These are phyloP conservation scores for Trichopria drosophilae DNA, from an alignment of 2,888 invertebrate species.

Conservation along the genomic window DNA sequence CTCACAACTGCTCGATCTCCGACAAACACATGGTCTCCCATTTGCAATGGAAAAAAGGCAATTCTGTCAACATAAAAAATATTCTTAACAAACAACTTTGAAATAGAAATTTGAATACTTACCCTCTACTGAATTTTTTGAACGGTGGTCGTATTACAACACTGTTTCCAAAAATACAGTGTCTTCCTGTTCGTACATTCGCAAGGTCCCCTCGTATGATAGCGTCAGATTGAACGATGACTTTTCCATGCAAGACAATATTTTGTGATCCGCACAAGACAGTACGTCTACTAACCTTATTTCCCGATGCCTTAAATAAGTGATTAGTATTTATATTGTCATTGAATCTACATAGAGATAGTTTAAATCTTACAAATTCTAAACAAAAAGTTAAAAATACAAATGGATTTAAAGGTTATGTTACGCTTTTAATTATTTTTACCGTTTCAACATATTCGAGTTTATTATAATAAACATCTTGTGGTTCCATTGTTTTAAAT, in stretches of 20 bases:
- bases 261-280: constrained; percentile 98
- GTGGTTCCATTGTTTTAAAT: constrained; percentile 95
- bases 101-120: constrained; percentile 39
- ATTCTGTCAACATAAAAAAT: constrained; percentile 65
- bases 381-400: constrained; percentile 2
- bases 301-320: constrained; percentile 87
- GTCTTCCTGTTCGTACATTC: constrained; percentile 92
- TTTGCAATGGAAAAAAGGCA: constrained; percentile 92
- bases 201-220: constrained; percentile 97
- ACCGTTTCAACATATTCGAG: constrained; percentile 96
- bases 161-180: constrained; percentile 91
- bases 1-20: constrained; percentile 96
- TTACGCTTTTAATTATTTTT: too few species aligned
- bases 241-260: constrained; percentile 97
- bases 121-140: constrained; percentile 98
- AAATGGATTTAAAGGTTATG: neutral
- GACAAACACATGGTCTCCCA: constrained; percentile 97
- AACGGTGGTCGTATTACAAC: constrained; percentile 96
- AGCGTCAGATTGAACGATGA: constrained; percentile 94
- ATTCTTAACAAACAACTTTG: constrained; percentile 7
- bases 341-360: constrained; percentile 8
- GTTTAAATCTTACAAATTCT: constrained; percentile 1
- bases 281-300: constrained; percentile 95
- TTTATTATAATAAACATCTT: constrained; percentile 85
- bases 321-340: neutral